Evolutionary conservation across 1,140 invertebrate genomes (phyloP), one percentile per base, ranked within the genome.

Genomic region (Drosophila miranda): DNA sequence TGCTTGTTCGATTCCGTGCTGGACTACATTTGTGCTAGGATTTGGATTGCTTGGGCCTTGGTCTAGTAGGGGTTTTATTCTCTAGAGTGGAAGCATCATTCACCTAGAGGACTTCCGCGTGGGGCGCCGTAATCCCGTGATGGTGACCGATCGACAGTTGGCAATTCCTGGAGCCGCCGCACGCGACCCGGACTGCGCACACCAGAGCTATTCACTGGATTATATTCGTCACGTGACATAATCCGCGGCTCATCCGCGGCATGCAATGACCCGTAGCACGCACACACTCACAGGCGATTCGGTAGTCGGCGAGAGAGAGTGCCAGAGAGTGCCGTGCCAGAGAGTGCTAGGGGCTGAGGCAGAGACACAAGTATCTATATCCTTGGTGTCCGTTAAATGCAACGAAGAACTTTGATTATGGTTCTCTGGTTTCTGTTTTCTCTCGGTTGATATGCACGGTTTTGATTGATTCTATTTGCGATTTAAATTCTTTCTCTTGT

Each of bases 121-220:
- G 91, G 93, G 54, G 91, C 90, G 77, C 94, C 94, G 91, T 95
- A 95, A 89, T 93, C 93, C 77, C 95, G 92, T 75, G 94, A 95
- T 80, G 96, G 96, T 89, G 95, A 96, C 76, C 95, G 94, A 93
- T 97, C 96, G 87, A 96, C 95, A 84, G 95, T 96, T 86, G 95
- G 95, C 91, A 96, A 92, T 91, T 95, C 94, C 78, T 93, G 93
- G 56, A 94, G 91, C 57, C 94, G 92, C 89, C 95, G 90, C 69
- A 87, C 78, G 75, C 88, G 88, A 82, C 90, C 90, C 61, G 90
- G 90, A 88, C 90, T 91, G 72, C 90, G 89, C 62, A 90, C 83
- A 83, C 90, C 90, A 90, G 90, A 91, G 89, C 87, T 91, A 82
- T 81, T 89, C 71, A 91, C 86, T 89, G 90, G 87, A 90, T 93